These are phyloP conservation scores for Boulengeromyrus knoepffleri DNA, from an alignment of 2,113 vertebrate species.

Conservation along the genomic window DNA sequence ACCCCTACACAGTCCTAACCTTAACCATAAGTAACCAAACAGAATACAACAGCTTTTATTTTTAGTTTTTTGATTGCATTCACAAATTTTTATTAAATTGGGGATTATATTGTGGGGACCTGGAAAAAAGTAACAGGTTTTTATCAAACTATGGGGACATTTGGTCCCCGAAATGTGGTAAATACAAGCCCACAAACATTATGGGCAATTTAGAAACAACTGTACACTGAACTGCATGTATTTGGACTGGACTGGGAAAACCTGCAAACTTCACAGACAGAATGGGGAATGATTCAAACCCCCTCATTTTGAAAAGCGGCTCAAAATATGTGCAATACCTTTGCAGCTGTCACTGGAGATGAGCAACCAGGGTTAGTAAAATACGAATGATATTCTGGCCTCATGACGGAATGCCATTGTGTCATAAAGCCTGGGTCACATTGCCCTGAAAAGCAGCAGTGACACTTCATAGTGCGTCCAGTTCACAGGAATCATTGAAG, in stretches of 20 bases:
- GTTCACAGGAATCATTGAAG: neutral
- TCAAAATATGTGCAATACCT: neutral
- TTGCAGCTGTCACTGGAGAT: neutral
- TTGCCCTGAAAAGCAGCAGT: neutral
- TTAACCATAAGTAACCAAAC: neutral
- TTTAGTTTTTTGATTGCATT: neutral
- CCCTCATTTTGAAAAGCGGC: neutral
- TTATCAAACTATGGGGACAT: neutral
- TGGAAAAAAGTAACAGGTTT: neutral
- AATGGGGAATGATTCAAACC: neutral
- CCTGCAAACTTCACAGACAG: neutral
- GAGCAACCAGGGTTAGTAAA: neutral
- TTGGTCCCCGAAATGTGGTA: neutral
- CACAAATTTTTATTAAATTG: neutral
- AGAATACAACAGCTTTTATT: neutral
- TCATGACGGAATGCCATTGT: neutral
- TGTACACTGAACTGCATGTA: neutral
- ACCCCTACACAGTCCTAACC: neutral
- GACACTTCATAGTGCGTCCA: neutral
- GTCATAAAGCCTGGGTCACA: neutral
- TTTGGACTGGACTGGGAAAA: neutral
- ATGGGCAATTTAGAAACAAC: neutral
- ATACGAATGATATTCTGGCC: neutral
- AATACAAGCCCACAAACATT: neutral
- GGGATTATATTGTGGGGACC: neutral